Base-by-base conservation (phyloP, 1,140 invertebrate genomes). In the Trialeurodes vaporariorum region DNA sequence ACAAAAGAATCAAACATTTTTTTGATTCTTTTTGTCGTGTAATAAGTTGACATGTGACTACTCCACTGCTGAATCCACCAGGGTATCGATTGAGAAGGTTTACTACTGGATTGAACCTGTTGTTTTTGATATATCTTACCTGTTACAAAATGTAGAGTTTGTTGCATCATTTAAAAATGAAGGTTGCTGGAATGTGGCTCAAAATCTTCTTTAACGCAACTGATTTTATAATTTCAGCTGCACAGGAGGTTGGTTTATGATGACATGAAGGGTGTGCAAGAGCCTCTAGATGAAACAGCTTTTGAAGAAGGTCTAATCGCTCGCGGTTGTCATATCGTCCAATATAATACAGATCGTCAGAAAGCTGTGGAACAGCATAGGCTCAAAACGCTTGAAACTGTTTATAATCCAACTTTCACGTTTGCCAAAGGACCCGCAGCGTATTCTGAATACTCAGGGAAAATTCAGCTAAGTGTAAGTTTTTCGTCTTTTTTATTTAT, bases 221-320 rank as follows among this genome's bases (percentile, higher is more conserved):
- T n/a, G n/a, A n/a, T n/a, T n/a, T n/a, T n/a, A n/a, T 49, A n/a
- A 13, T 60, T 66, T 13, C n/a, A 73, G 74, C 61, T 75, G 27
- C 75, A 76, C 59, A 68, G 75, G 27, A 61, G 75, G 24, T 71
- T 81, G 12, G 72, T 85, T 23, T 71, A 78, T 72, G 85, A 87
- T 75, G 85, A 87, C 74, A 76, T 76, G 17, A 80, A 82, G 63
- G 85, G 85, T 21, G 84, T 87, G 24, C 81, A 79, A 13, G 85
- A 87, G 75, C 75, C 84, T 21, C 70, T 87, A 21, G 83, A 87
- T 73, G 85, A 87, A 74, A 78, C 78, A 2, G 84, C 71, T 60
- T 74, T 67, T 58, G 69, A 68, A 1, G 67, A 69, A 27, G 75
- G 75, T 11, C 67, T 76, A 24, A 72, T 74, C 2, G 68, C 68